phyloP scores from a whole-genome alignment of 2,888 invertebrate species.

The Digitonthophagus gazella region DNA sequence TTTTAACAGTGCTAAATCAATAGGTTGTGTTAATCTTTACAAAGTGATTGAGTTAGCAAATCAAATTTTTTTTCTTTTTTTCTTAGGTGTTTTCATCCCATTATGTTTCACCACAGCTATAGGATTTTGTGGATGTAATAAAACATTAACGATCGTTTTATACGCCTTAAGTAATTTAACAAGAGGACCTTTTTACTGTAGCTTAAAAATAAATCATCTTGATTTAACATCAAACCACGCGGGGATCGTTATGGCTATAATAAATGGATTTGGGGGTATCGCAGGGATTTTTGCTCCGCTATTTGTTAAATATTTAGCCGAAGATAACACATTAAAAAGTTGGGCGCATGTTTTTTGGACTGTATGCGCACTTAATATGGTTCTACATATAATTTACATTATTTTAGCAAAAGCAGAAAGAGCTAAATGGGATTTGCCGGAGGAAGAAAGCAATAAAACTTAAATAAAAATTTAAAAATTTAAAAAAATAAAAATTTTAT shows the following conservation, averaged over 20 bases:
- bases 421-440: conserved; percentile 1
- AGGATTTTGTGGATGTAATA: neutral
- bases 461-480: too few species aligned
- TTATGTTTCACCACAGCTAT: neutral
- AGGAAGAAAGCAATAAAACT: neutral
- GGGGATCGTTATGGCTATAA: conserved; percentile 62
- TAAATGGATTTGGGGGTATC: conserved; percentile 57
- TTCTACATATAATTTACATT: neutral
- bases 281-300: neutral
- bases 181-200: conserved; percentile 1
- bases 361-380: neutral
- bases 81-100: conserved; percentile 1
- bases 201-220: conserved; percentile 64
- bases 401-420: neutral
- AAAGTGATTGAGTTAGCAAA: neutral
- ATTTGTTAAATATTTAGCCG: neutral
- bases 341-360: neutral
- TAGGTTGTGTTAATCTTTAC: too few species aligned
- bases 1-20: too few species aligned
- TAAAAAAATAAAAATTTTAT: too few species aligned
- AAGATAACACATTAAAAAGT: neutral
- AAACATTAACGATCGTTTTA: neutral
- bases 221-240: conserved; percentile 65
- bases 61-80: too few species aligned
- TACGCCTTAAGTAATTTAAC: neutral